Evolutionary conservation across 1,140 invertebrate species (phyloP).

Genomic region (Aradophagus sp.): DNA sequence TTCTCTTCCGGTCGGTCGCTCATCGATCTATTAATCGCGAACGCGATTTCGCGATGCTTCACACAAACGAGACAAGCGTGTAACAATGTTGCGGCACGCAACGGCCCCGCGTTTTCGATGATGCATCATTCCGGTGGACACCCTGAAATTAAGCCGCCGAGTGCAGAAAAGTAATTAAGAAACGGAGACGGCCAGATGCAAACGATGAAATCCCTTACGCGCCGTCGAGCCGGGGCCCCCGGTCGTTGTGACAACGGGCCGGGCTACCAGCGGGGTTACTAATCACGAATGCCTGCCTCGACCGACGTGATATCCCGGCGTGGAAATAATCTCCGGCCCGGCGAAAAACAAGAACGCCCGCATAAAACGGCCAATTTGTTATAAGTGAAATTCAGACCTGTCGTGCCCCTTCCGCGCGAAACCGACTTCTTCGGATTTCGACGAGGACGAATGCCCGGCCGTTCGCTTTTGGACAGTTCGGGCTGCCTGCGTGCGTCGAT

Average conservation of each 20-base stretch:
- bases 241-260: conserved; percentile 52
- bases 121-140: conserved; percentile 49
- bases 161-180: conserved; percentile 54
- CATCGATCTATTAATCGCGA: conserved; percentile 29
- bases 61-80: conserved; percentile 32
- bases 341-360: conserved; percentile 33
- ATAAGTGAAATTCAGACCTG: conserved; percentile 43
- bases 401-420: conserved; percentile 24
- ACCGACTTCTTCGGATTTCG: conserved; percentile 19
- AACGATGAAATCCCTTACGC: conserved; percentile 55
- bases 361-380: conserved; percentile 50
- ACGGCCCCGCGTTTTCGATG: conserved; percentile 19
- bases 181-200: conserved; percentile 33
- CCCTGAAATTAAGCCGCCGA: conserved; percentile 39
- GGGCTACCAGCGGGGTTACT: conserved; percentile 52
- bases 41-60: conserved; percentile 23
- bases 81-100: conserved; percentile 32
- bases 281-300: conserved; percentile 40
- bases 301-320: conserved; percentile 14
- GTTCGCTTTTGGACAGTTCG: no score
- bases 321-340: conserved; percentile 29
- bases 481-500: no score
- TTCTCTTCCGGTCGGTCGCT: no score
- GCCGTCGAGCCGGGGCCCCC: conserved; percentile 25
- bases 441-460: conserved; percentile 25